Conservation (phyloP, 2,888 invertebrate species). For the Azorinus chamasolen region DNA sequence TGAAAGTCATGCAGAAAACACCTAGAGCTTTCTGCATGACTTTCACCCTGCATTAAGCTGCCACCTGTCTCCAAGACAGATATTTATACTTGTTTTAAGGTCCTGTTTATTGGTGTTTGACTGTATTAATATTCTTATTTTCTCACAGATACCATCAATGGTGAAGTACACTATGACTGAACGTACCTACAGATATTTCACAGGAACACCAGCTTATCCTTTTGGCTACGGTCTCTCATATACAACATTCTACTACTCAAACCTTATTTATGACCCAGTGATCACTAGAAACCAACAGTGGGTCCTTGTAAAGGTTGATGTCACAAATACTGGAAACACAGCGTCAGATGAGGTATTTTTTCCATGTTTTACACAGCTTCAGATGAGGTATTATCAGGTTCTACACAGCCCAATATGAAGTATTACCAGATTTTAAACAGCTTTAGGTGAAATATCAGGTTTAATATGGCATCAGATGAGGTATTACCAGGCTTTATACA, state of each 20-base stretch:
- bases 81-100: too few relatives aligned
- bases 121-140: too few relatives aligned
- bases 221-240: slow-evolving; percentile 79
- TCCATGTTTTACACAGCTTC: not conserved
- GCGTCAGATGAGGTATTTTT: slow-evolving; percentile 81
- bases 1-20: too few relatives aligned
- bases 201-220: slow-evolving; percentile 73
- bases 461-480: too few relatives aligned
- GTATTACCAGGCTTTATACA: not conserved
- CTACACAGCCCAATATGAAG: too few relatives aligned
- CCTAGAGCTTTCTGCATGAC: too few relatives aligned
- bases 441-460: slow-evolving; percentile 70
- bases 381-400: not conserved
- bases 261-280: slow-evolving; percentile 28
- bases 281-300: slow-evolving; percentile 71
- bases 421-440: too few relatives aligned
- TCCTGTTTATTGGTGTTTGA: too few relatives aligned
- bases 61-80: too few relatives aligned
- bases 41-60: too few relatives aligned
- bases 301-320: slow-evolving; percentile 59
- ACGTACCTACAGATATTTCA: slow-evolving; percentile 82
- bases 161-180: slow-evolving; percentile 78
- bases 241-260: slow-evolving; percentile 65
- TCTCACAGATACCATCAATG: slow-evolving; percentile 69
- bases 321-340: slow-evolving; percentile 75